These are phyloP conservation scores for Merops nubicus DNA, from an alignment of 2,113 vertebrate genomes.

Conservation along the genomic window DNA sequence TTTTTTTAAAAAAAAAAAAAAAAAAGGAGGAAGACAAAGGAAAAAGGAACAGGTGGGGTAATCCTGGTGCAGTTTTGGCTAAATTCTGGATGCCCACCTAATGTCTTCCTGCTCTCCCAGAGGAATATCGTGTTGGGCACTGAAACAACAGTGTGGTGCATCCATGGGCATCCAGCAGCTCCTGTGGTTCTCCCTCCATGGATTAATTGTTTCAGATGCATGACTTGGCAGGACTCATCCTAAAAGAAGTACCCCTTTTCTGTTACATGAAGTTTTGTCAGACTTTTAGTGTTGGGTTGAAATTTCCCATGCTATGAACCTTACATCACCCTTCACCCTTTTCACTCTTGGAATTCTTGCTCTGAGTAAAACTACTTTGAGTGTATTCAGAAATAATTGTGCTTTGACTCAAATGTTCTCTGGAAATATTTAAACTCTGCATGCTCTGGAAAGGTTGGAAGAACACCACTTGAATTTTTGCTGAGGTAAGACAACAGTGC, in stretches of 20 bases:
- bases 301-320: not conserved
- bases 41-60: not conserved
- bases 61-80: not conserved
- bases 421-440: not conserved
- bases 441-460: not conserved
- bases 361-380: not conserved
- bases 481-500: not conserved
- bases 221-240: not conserved
- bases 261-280: not conserved
- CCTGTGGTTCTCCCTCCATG: not conserved
- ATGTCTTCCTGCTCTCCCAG: not conserved
- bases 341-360: not conserved
- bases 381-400: not conserved
- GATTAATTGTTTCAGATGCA: not conserved
- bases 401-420: not conserved
- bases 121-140: not conserved
- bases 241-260: not conserved
- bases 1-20: accelerated
- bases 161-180: not conserved
- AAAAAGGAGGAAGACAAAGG: too few species aligned
- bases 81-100: not conserved
- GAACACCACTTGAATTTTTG: not conserved
- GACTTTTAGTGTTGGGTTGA: not conserved
- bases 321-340: not conserved
- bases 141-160: not conserved